Base-by-base conservation (phyloP, 2,888 invertebrate genomes). In the Ophioninae sp. region DNA sequence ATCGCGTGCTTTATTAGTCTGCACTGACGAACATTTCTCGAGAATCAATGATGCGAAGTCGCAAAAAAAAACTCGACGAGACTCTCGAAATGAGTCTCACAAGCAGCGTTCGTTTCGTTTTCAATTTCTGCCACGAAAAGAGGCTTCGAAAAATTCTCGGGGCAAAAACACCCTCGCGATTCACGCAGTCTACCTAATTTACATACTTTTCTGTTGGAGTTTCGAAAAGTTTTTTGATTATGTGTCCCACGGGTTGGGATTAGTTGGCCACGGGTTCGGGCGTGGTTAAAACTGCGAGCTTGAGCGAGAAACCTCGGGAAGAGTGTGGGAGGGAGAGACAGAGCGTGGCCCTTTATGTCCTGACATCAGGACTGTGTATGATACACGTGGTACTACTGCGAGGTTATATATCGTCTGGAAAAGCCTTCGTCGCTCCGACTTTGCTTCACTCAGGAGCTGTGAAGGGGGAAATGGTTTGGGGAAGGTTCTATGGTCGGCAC, bases 371-470 rank as follows among this genome's bases (percentile, higher is more conserved):
- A 68, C 61, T 13, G 69, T 30, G 58, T 61, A 61, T 77, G 30
- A 59, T 41, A 39, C 17, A 67, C 41, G 76, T 59, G 41, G 17
- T 58, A 58, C 56, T 22, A n/a, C 13, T 30, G 20, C 63, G n/a
- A n/a, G n/a, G 44, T 74, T 74, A 64, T 74, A 74, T 64, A 64
- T 63, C 51, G 30, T 51, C 30, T 63, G 75, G 73, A 72, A 79
- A 83, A 83, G 78, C 81, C 84, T 81, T 84, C 79, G 79, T 79
- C 67, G 75, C 84, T 58, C 30, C 78, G 78, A 72, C 75, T 84
- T 73, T 58, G 41, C 81, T 77, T 80, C 75, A 76, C 73, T 20
- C 44, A 44, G 51, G 51, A 72, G 59, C 59, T 39, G 7, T 13
- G n/a, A 74, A 61, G 39, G 73, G 37, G 22, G 9, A 37, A 67